Evolutionary conservation across 2,113 vertebrate species (phyloP).

Genomic region (Petrocephalus microphthalmus): DNA sequence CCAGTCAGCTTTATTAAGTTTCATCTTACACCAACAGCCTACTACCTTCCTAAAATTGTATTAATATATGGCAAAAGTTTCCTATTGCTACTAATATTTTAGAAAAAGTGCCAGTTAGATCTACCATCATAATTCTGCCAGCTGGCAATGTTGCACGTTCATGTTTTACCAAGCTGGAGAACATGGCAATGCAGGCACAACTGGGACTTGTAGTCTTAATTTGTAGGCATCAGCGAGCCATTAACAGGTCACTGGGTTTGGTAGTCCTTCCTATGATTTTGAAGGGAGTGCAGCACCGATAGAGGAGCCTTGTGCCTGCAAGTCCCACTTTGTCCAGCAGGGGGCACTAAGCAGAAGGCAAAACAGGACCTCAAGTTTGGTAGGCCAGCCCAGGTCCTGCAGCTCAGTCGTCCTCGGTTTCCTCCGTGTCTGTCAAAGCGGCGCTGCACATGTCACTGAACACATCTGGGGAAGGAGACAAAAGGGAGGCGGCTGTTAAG

Average conservation of each 20-base stretch:
- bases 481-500: conserved; percentile 2
- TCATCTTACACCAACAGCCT: background rate
- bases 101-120: background rate
- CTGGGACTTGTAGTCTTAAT: conserved; percentile 4
- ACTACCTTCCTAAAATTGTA: background rate
- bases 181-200: background rate
- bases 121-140: background rate
- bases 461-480: conserved; percentile 58
- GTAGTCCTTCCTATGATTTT: background rate
- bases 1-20: background rate
- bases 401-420: conserved; percentile 50
- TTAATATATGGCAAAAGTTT: background rate
- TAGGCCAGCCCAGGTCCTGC: conserved; percentile 61
- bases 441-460: conserved; percentile 70
- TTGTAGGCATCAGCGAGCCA: background rate
- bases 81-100: background rate
- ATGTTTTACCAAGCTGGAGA: background rate
- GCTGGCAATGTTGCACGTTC: background rate
- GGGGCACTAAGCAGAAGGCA: background rate
- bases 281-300: background rate
- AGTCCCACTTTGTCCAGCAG: conserved; percentile 3
- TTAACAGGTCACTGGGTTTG: background rate
- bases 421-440: conserved; percentile 61
- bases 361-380: conserved; percentile 39
- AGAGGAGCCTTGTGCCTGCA: background rate